These are phyloP conservation scores for Syrmaticus mikado DNA, from an alignment of 2,113 vertebrate genomes.

Conservation along the genomic window DNA sequence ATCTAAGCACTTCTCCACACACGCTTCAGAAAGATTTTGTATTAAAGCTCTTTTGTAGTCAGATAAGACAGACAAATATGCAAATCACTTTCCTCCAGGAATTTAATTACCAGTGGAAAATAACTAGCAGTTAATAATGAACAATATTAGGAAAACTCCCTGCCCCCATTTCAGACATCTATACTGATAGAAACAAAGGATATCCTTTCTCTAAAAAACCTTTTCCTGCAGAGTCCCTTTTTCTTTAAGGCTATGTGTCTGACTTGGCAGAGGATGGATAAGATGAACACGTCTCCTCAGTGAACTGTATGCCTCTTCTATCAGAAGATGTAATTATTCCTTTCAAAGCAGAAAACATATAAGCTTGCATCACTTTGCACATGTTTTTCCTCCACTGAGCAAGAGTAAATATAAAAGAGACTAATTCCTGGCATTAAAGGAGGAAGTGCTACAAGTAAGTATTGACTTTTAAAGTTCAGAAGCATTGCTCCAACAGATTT, in stretches of 20 bases:
- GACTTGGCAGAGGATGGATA: constrained; percentile 63
- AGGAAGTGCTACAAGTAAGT: constrained; percentile 57
- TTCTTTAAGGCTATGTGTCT: constrained; percentile 64
- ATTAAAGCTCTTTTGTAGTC: constrained; percentile 18
- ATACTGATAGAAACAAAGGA: constrained; percentile 71
- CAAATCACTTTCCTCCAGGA: constrained; percentile 7
- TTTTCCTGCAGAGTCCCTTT: constrained; percentile 57
- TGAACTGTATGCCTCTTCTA: constrained; percentile 56
- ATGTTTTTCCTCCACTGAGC: constrained; percentile 65
- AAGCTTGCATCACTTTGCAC: constrained; percentile 56
- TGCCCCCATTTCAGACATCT: constrained; percentile 56
- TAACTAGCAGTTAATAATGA: constrained; percentile 66
- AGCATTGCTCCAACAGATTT: background rate
- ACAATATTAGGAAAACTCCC: constrained; percentile 69
- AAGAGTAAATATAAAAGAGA: constrained; percentile 59
- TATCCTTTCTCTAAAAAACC: constrained; percentile 59
- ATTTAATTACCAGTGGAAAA: constrained; percentile 68
- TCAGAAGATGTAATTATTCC: constrained; percentile 52
- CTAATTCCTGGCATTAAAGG: constrained; percentile 63
- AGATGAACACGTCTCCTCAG: constrained; percentile 54
- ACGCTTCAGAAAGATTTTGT: background rate
- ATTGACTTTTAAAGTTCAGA: constrained; percentile 61
- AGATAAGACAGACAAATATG: constrained; percentile 12
- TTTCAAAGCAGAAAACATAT: constrained; percentile 45
- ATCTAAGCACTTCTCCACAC: background rate